phyloP scores from a whole-genome alignment of 2,888 invertebrate genomes.

The Tricholauxania praeusta region DNA sequence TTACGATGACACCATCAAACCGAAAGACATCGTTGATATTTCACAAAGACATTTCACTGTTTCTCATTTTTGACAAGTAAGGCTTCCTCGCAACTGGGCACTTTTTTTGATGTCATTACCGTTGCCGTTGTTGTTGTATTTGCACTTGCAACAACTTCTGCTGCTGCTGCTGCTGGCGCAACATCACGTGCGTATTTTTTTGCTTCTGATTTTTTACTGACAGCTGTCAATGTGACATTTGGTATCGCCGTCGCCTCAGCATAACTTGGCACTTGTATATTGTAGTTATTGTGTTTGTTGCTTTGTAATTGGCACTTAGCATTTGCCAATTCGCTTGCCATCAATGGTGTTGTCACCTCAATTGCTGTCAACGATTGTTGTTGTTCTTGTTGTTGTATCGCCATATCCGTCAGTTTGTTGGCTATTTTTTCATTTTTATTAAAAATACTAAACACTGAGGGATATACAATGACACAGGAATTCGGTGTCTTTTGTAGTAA shows the following conservation, averaged over 20 bases:
- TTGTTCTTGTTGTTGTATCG: constrained; percentile 43
- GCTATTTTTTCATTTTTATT: constrained; percentile 56
- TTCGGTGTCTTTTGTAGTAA: constrained; percentile 69
- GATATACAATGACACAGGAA: constrained; percentile 64
- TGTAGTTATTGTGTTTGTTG: constrained; percentile 37
- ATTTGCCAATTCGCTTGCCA: constrained; percentile 37
- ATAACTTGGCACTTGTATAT: constrained; percentile 21
- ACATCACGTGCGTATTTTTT: constrained; percentile 14
- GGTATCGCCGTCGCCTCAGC: constrained; percentile 7
- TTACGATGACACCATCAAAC: neutral
- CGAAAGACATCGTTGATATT: neutral
- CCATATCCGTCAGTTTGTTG: constrained; percentile 29
- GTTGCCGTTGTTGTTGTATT: constrained; percentile 35
- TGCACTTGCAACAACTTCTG: constrained; percentile 29
- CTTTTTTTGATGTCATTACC: constrained; percentile 40
- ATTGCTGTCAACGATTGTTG: constrained; percentile 12
- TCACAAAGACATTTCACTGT: neutral
- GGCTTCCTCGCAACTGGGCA: constrained; percentile 22
- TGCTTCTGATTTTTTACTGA: constrained; percentile 27
- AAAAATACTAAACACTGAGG: constrained; percentile 63
- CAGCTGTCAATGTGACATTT: constrained; percentile 29
- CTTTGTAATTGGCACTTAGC: constrained; percentile 42
- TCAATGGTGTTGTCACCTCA: constrained; percentile 42
- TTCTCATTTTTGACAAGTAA: neutral
- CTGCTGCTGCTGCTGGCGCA: constrained; percentile 37